Evolutionary conservation across 2,113 vertebrate genomes (phyloP).

Genomic region (Trachemys scripta): DNA sequence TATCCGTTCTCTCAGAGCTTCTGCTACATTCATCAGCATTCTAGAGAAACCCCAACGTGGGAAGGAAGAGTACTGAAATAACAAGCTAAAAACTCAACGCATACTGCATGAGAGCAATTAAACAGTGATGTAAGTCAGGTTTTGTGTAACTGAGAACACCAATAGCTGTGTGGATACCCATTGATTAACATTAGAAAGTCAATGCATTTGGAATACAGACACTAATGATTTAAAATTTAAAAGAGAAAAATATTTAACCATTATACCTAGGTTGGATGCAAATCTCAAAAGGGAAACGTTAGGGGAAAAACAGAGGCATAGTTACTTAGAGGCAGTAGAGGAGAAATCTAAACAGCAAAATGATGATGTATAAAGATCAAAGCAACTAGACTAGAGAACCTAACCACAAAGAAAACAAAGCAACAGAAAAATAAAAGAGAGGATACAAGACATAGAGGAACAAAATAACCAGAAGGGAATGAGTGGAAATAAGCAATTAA

Average conservation of each 20-base stretch:
- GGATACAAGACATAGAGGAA: not conserved
- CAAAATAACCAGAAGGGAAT: not conserved
- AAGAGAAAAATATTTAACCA: not conserved
- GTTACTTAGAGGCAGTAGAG: not conserved
- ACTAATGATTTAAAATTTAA: constrained; percentile 12
- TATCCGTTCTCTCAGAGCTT: not conserved
- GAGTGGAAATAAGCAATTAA: constrained; percentile 46
- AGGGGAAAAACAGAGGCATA: not conserved
- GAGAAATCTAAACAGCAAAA: constrained; percentile 6
- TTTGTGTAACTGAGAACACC: not conserved
- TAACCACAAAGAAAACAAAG: not conserved
- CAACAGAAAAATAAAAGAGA: not conserved
- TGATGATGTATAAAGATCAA: not conserved
- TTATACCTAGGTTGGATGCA: not conserved
- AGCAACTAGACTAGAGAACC: not conserved
- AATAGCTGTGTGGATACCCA: not conserved
- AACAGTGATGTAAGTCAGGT: not conserved
- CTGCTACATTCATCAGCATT: not conserved
- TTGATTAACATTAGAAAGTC: not conserved
- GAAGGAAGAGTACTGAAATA: not conserved
- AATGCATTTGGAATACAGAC: not conserved
- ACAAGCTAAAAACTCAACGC: rapidly evolving
- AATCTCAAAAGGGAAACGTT: rapidly evolving
- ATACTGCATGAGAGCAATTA: not conserved
- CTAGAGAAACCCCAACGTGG: not conserved